A percentile compares a stretch with the other conserved stretches of the same genome.
These are phyloP conservation scores for Anas platyrhynchos DNA, from an alignment of 2,113 vertebrate species.

Conservation along the genomic window DNA sequence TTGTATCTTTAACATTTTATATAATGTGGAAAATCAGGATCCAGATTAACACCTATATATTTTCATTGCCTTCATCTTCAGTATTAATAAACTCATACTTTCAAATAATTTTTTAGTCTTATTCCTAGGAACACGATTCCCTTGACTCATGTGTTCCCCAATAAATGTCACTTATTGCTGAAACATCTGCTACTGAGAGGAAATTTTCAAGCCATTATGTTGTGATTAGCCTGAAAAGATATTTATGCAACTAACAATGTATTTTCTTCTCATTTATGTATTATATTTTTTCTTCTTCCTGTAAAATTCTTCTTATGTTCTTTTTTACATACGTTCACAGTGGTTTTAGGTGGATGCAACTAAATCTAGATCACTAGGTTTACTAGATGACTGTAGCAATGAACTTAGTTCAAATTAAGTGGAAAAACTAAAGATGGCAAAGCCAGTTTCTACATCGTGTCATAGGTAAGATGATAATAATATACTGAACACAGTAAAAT, in stretches of 20 bases:
- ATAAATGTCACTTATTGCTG: slow-evolving; percentile 15
- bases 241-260: neutral
- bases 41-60: neutral
- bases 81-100: neutral
- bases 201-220: neutral
- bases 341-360: neutral
- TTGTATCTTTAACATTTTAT: neutral
- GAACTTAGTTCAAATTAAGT: neutral
- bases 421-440: neutral
- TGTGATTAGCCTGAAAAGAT: neutral
- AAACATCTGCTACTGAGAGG: neutral
- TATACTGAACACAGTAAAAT: neutral
- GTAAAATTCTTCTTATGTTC: neutral
- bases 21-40: neutral
- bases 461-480: neutral
- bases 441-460: neutral
- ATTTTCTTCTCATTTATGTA: neutral
- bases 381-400: neutral
- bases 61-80: neutral
- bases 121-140: neutral
- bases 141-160: neutral
- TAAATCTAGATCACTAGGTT: neutral
- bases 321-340: neutral
- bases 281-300: neutral
- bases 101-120: neutral